phyloP scores from a whole-genome alignment of 2,888 invertebrate genomes.

The Leucania comma region DNA sequence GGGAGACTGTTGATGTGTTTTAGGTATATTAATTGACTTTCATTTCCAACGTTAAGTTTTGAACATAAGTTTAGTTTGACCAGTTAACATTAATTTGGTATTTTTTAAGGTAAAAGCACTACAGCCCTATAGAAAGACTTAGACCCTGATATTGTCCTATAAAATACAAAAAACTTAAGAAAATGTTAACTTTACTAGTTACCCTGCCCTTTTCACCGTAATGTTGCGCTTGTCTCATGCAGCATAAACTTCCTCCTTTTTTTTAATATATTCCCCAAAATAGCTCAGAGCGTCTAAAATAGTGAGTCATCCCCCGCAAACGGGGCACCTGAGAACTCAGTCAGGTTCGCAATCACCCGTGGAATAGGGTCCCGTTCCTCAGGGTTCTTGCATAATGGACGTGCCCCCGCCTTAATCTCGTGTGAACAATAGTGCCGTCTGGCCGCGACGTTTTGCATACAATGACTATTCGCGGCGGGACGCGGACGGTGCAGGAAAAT shows the following conservation, averaged over 20 bases:
- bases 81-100: too few species aligned
- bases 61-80: neutral
- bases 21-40: conserved; percentile 1
- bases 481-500: conserved; percentile 71
- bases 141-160: too few species aligned
- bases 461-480: conserved; percentile 81
- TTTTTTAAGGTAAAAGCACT: too few species aligned
- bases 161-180: too few species aligned
- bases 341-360: conserved; percentile 82
- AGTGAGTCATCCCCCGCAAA: conserved; percentile 23
- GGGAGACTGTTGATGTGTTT: neutral
- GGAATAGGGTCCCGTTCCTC: conserved; percentile 79
- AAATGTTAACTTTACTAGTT: too few species aligned
- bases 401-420: conserved; percentile 84
- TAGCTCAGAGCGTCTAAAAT: conserved; percentile 6
- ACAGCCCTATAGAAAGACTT: too few species aligned
- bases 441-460: conserved; percentile 88
- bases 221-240: too few species aligned
- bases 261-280: neutral
- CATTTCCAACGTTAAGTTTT: neutral
- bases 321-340: conserved; percentile 64
- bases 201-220: too few species aligned
- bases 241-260: neutral
- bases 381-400: conserved; percentile 83
- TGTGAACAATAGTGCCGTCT: conserved; percentile 85